Base-by-base conservation (phyloP, 1,140 invertebrate species). In the Pseudomyrmex cubaensis region DNA sequence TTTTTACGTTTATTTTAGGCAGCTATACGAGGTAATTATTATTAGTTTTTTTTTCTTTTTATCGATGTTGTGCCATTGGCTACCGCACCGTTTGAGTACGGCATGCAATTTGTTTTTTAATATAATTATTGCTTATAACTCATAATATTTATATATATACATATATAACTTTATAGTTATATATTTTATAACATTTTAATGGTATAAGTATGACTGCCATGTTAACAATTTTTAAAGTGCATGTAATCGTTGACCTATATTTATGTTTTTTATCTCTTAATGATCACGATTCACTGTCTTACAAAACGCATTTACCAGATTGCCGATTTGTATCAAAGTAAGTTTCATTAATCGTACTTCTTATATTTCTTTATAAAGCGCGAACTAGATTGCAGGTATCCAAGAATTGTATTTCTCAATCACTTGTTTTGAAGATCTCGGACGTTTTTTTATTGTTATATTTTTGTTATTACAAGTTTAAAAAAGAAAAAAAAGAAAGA, bases 131-230 rank as follows among this genome's bases (percentile, higher is more conserved):
- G 44, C 13, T 83, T 64, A 67, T 9, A 64, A 22, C 48, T 67
- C 25, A 4, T 25, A 25, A 25, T 25, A 25, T 25, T 25, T 25
- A 25, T 25, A 25, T 25, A 3, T 25, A 25, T 25, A 25, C 25
- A 4, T 48, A 12, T 12, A 25, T 2, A 48, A 20, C 17, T 22
- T 77, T 25, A 25, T 25, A 25, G 12, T 54, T 77, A 67, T 67
- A 57, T 20, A 48, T 83, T 76, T 64, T 76, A 13, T 64, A 59
- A 10, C 13, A 77, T 82, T 82, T 82, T 82, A 83, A 64, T 2
- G 25, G 3, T 25, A 25, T 25, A 44, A 13, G 17, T 69, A 48
- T 67, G 67, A 25, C 25, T 56, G 48, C 22, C 5, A 57, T 69
- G 15, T 25, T 70, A 59, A 15, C 8, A 57, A 57, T 10, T 69